Base-by-base conservation (phyloP, 2,797 vertebrate genomes). In the Rhadinocentrus ornatus region DNA sequence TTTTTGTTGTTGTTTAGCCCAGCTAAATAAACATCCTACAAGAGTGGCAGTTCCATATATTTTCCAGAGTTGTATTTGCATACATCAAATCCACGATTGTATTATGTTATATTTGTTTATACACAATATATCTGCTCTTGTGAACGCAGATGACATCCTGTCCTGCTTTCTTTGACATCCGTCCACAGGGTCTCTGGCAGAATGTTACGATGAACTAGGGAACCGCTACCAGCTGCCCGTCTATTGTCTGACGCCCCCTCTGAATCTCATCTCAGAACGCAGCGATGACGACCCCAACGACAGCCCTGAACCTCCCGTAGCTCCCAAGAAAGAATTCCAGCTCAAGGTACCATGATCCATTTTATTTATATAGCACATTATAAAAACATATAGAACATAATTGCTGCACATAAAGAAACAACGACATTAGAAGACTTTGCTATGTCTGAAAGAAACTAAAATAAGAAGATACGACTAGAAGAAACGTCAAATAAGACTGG, bases 151-250 rank as follows among this genome's bases (percentile, higher is more conserved):
- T 16, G 2, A 34, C 8, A 24, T 1, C 44, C 10, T 48, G 5
- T 52, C 9, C 3, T 8, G 9, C 5, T 26, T 39, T 15, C 31
- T 32, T 26, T 10, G 0, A 24, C 48, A 0, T 54, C 26, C 7
- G 1, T 57, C n/a, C 65, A 57, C 85, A 99, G 97, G 97, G 61
- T 96, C 97, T 27, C 94, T 99, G 35, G 96, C 95, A 0, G 98
- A 99, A 89, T 99, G 98, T 87, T 99, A 99, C 0, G 98, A 99
- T 0, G 98, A 99, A 85, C 94, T 99, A 20, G 98, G 98, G 35
- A 99, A 96, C 82, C 96, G 96, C 56, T 99, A 99, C 92, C 97
- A 98, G 92, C 95, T 99, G 53, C 98, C 98, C 0, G 96, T 99
- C 50, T 99, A 99, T 90, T 99, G 98, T 90, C 91, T 99, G 82